Conservation (phyloP, 1,140 invertebrate species). For the Lepidurus apus region DNA sequence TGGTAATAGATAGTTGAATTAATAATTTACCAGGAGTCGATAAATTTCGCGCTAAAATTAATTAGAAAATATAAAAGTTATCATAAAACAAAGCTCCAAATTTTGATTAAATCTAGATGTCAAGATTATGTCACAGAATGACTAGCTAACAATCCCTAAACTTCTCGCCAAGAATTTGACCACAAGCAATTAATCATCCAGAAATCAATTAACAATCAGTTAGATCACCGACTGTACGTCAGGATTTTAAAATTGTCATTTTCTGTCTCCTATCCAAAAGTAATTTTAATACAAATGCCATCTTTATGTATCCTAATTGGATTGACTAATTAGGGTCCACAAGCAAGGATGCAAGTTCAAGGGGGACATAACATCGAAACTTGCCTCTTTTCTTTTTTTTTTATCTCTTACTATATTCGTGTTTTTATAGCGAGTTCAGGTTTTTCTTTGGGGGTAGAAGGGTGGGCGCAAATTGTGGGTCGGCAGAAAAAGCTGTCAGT, state of each 20-base stretch:
- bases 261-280: conserved; percentile 55
- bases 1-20: neutral
- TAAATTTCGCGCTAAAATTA: neutral
- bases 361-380: neutral
- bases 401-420: neutral
- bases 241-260: too few relatives aligned
- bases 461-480: neutral
- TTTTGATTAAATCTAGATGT: neutral
- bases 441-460: neutral
- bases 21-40: neutral
- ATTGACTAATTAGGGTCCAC: neutral
- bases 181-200: too few relatives aligned
- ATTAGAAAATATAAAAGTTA: neutral
- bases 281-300: conserved; percentile 51
- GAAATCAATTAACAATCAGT: too few relatives aligned
- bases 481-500: neutral
- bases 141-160: too few relatives aligned
- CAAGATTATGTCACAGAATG: neutral
- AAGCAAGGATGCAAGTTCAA: neutral
- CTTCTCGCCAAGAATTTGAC: too few relatives aligned
- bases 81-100: neutral
- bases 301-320: neutral
- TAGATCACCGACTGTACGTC: too few relatives aligned
- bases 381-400: neutral
- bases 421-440: neutral